Evolutionary conservation across 1,140 invertebrate genomes (phyloP).

Genomic region (Pentalonia nigronervosa): DNA sequence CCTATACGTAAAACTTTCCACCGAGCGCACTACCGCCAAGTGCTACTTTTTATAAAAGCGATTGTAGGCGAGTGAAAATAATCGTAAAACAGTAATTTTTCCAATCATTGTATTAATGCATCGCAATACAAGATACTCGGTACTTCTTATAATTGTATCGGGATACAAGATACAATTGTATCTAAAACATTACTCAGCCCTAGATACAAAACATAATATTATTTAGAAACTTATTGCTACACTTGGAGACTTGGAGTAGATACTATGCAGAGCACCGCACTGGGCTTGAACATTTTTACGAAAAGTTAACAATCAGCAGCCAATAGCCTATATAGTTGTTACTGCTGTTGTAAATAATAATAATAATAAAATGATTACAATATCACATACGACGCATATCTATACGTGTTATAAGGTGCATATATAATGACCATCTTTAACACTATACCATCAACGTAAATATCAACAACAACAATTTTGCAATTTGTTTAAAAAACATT

Average conservation of each 20-base stretch:
- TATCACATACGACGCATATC: background rate
- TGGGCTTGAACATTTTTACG: background rate
- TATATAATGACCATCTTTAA: background rate
- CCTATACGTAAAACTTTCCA: too few species aligned
- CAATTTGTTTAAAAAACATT: background rate
- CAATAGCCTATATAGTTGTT: slow-evolving; percentile 1
- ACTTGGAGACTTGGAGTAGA: background rate
- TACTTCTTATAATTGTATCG: too few species aligned
- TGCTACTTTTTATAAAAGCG: too few species aligned
- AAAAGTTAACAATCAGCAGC: background rate
- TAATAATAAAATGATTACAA: slow-evolving; percentile 3
- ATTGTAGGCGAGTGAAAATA: too few species aligned
- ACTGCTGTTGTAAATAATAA: background rate
- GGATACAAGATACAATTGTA: too few species aligned
- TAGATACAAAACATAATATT: too few species aligned
- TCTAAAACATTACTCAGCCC: too few species aligned
- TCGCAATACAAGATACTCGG: too few species aligned
- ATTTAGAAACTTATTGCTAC: background rate
- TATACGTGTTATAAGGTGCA: background rate
- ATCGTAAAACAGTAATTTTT: too few species aligned
- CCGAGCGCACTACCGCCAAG: too few species aligned
- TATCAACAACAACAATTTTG: background rate
- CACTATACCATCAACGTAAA: background rate
- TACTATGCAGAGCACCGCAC: background rate
- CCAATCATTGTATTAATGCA: too few species aligned